Base-by-base conservation (phyloP, 1,140 invertebrate genomes). In the Notospermus geniculatus region DNA sequence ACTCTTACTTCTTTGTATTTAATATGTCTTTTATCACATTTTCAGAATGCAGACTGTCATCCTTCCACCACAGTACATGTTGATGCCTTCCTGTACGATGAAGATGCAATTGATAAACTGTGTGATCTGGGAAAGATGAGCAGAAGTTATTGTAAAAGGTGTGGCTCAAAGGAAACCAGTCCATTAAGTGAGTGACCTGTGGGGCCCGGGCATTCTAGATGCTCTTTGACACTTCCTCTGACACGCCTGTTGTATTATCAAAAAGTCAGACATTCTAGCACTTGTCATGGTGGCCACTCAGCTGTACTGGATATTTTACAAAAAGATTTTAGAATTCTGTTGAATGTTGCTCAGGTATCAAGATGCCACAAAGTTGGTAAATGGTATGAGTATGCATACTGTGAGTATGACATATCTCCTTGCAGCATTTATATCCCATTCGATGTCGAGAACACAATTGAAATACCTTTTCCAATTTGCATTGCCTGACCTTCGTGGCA, bases 21-120 rank as follows among this genome's bases (percentile, higher is more conserved):
- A n/a, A n/a, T n/a, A n/a, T n/a, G n/a, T n/a, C n/a, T n/a, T n/a
- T n/a, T n/a, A n/a, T n/a, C n/a, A n/a, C 30, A 60, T 22, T 64
- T 67, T 13, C 72, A 87, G 81, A 87, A 87, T 79, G 78, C 85
- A 50, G 86, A 88, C 70, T 87, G 87, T 66, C 76, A 83, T 59
- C 70, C 81, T 52, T 65, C 73, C 7, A 82, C 60, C 11, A 85
- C 66, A n/a, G 77, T 84, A 1, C 86, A 89, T 76, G 79, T 90
- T 2, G 89, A 90, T 82, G 87, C 85, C 27, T 90, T 90, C 75
- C 77, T 90, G 1, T 90, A 88, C 81, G 84, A 87, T 72, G 86
- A 89, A 67, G 82, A 86, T 11, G 81, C 85, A 62, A 73, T 89
- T n/a, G 84, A 88, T 50, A 69, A 85, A 27, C 71, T 89, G 5